Percentiles rank a stretch among this genome's conserved stretches.
phyloP scores from a whole-genome alignment of 2,888 invertebrate species.

The Rhorus exstirpatorius region DNA sequence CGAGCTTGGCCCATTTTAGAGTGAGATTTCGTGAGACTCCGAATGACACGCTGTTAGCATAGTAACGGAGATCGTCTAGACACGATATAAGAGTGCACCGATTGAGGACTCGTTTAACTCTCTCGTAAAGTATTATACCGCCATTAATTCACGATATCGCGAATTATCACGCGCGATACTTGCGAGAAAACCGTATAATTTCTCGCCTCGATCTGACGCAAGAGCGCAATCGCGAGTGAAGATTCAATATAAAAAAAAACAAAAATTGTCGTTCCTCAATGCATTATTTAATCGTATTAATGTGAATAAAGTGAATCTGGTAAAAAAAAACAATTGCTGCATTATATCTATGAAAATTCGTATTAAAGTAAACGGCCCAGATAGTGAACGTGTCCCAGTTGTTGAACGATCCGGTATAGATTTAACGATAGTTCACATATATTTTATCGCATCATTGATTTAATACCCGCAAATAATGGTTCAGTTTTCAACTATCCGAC shows the following conservation, averaged over 20 bases:
- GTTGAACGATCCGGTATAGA: no score
- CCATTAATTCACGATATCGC: conserved; percentile 33
- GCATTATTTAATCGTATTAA: no score
- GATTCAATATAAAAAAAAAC: not conserved
- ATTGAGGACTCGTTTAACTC: conserved; percentile 14
- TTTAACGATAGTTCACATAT: no score
- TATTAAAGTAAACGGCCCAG: no score
- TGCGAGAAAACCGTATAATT: conserved; percentile 33
- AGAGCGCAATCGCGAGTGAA: conserved; percentile 35
- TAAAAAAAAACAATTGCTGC: no score
- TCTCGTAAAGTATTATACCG: conserved; percentile 4
- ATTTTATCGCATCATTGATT: no score
- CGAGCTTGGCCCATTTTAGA: conserved; percentile 72
- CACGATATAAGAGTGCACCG: conserved; percentile 58
- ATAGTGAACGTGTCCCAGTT: no score
- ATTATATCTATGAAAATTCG: no score
- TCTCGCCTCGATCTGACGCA: conserved; percentile 35
- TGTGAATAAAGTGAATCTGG: no score
- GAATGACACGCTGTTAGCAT: conserved; percentile 72
- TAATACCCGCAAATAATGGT: no score
- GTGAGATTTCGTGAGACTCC: conserved; percentile 65
- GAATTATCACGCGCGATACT: conserved; percentile 36
- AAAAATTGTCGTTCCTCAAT: no score
- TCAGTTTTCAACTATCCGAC: no score
- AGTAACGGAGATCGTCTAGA: conserved; percentile 73